Base-by-base conservation (phyloP, 92 coral and sea anemone species). In the Epizoanthus stellaris region DNA sequence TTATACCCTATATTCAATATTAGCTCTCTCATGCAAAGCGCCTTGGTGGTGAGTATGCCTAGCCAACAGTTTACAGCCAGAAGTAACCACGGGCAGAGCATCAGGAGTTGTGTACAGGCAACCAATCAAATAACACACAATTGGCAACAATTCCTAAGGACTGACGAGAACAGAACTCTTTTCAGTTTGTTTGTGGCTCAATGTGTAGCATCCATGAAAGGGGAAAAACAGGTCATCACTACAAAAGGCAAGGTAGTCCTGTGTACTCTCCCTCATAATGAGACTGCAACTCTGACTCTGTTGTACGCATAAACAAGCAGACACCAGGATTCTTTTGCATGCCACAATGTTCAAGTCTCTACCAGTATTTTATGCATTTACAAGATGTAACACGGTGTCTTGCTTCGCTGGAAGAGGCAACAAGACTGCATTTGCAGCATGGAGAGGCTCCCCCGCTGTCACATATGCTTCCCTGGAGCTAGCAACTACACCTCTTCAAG, bases 231-330 rank as follows among this genome's bases (percentile, higher is more conserved):
- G 12, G 59, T 74, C 5, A 42, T 74, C 61, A 74, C 80, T 15
- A 74, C 80, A 69, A 13, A 54, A 16, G 70, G 66, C 20, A 4
- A 73, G 68, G 25, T 58, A 2, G 60, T 84, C 19, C 70, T 74
- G 14, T 73, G 17, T 60, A 75, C 30, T 70, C 63, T 3, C 16
- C 43, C 49, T 3, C 57, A 23, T n/a, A 73, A 74, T 17, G 39
- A 60, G 43, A n/a, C 67, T 5, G 20, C 13, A 11, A 25, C 5
- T 45, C n/a, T 85, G 7, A 43, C 88, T n/a, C 75, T 58, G 10
- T 85, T 23, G 88, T 34, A 59, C 62, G 7, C 88, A 61, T 59
- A 65, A 85, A 20, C 82, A 70, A 58, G 87, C 81, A 3, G 81
- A 84, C 81, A 72, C 80, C 1, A 9, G 87, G 54, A 16, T 66